Percentiles rank a stretch among this genome's conserved stretches.
Conservation (phyloP, 2,113 vertebrate species). For the Reinhardtius hippoglossoides region DNA sequence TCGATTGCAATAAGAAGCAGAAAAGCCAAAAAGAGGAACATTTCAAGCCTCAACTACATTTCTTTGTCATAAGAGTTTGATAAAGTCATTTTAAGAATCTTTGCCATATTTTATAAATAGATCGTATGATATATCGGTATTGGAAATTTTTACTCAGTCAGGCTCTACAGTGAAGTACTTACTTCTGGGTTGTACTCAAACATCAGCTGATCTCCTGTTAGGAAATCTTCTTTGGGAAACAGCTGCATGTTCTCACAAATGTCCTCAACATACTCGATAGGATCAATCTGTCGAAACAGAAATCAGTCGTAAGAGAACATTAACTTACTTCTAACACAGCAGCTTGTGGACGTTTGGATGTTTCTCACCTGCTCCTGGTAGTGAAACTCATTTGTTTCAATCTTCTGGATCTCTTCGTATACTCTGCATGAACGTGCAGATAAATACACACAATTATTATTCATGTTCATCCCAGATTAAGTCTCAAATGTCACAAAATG, state of each 20-base stretch:
- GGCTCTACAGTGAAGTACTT: conserved; percentile 47
- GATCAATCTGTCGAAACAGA: conserved; percentile 86
- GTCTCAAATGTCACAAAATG: too few species aligned
- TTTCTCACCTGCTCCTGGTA: conserved; percentile 93
- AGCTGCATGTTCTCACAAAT: conserved; percentile 98
- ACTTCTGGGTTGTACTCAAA: conserved; percentile 86
- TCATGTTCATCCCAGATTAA: neutral
- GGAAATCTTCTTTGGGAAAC: conserved; percentile 91
- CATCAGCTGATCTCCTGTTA: conserved; percentile 96
- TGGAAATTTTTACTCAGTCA: neutral
- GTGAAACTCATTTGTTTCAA: conserved; percentile 96
- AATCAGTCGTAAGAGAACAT: neutral
- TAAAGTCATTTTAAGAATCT: too few species aligned
- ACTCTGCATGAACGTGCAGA: conserved; percentile 81
- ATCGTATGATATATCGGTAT: too few species aligned
- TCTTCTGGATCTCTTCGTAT: conserved; percentile 97
- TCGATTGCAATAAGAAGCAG: neutral
- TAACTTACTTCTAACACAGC: neutral
- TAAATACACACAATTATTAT: neutral
- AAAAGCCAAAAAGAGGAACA: neutral
- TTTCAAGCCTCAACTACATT: too few species aligned
- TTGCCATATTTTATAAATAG: too few species aligned
- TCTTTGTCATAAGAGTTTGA: too few species aligned
- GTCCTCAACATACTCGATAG: conserved; percentile 94
- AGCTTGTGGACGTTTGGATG: neutral